Evolutionary conservation across 2,797 vertebrate species (phyloP), one percentile per base, ranked within the genome.

Genomic region (Acanthopagrus latus): DNA sequence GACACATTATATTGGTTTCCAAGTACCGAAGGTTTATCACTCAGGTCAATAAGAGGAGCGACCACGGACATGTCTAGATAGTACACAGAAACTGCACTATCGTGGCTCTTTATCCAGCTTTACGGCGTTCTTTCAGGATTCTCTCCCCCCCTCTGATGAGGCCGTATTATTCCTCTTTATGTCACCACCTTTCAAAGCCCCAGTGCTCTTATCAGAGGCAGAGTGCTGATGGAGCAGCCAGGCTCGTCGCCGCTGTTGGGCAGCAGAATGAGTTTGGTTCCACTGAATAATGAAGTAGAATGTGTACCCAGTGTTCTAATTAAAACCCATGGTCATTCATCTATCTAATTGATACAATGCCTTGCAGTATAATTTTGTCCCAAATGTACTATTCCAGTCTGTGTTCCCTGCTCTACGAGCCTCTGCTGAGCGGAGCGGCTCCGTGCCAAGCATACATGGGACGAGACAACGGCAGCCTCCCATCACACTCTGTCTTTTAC

Each of bases 281-380:
- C 91, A 93, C 94, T 90, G 92, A 96, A 95, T 96, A 96, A 97
- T 95, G 93, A 92, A 94, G 92, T 89, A 88, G 93, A 94, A 91
- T 92, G 67, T 96, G 93, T 95, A 96, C 94, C 95, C 95, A 91
- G 92, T 89, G 92, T 95, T 97, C 96, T 97, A 97, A 97, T 98
- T 97, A 97, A 97, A 97, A 95, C 93, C 83, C 76, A 91, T 80
- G 91, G 95, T 92, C 95, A 97, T 98, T 96, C 94, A 95, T 98
- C 97, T 97, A 95, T 94, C 95, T 98, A 98, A 98, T 95, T 97
- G 96, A 96, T 95, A 93, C 94, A 95, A 86, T 95, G 96, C 94
- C 96, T 97, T 94, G 95, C 92, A 96, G 96, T 96, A 95, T 95
- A 94, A 96, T 96, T 96, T 94, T 89, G 93, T 95, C 95, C 94